phyloP scores from a whole-genome alignment of 2,113 vertebrate genomes.

The Grammomys dolichurus region DNA sequence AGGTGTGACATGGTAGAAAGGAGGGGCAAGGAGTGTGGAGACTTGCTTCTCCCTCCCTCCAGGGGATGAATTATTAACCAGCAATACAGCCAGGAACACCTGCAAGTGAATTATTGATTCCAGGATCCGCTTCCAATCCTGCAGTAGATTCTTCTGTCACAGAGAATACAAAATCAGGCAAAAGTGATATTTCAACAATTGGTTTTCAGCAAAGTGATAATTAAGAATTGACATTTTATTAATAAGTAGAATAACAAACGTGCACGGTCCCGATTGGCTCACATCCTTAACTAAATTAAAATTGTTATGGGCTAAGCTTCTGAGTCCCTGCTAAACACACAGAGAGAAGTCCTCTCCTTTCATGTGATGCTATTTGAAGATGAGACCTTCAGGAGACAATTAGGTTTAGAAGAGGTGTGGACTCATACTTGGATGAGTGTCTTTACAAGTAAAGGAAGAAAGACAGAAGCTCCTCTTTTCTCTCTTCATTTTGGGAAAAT shows the following conservation, averaged over 20 bases:
- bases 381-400: not conserved
- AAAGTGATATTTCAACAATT: not conserved
- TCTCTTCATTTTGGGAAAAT: not conserved
- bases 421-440: not conserved
- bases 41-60: not conserved
- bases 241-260: slow-evolving; percentile 11
- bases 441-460: not conserved
- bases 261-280: not conserved
- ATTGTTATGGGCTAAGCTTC: not conserved
- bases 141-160: not conserved
- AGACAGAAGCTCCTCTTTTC: not conserved
- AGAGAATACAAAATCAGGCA: not conserved
- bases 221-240: slow-evolving; percentile 15
- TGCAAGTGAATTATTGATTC: slow-evolving; percentile 15
- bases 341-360: not conserved
- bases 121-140: not conserved
- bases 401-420: not conserved
- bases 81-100: slow-evolving; percentile 35
- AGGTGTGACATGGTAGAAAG: not conserved
- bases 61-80: slow-evolving; percentile 63
- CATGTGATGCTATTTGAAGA: not conserved
- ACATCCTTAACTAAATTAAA: not conserved
- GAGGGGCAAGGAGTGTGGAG: not conserved
- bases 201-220: not conserved
- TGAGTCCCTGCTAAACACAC: not conserved